Conservation (phyloP, 2,888 invertebrate species). For the Diplazon laetatorius region DNA sequence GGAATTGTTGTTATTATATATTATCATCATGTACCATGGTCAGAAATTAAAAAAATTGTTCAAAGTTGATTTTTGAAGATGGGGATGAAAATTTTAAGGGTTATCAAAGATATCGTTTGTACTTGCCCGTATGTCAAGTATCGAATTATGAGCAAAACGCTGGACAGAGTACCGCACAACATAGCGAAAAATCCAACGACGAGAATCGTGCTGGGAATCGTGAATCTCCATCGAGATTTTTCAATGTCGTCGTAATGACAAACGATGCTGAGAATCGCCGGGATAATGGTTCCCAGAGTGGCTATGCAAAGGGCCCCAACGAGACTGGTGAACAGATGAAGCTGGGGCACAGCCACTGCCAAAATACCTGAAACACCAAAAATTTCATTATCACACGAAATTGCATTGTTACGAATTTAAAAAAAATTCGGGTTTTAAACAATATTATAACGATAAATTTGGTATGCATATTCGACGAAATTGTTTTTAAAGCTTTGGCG, state of each 20-base stretch:
- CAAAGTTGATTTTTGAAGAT: not conserved
- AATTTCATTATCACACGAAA: not conserved
- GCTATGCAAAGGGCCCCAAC: slow-evolving; percentile 71
- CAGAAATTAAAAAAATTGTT: no score
- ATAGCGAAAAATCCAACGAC: slow-evolving; percentile 65
- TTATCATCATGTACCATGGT: no score
- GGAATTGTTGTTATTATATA: no score
- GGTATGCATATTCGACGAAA: no score
- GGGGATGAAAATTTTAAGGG: no score
- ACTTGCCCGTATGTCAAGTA: slow-evolving; percentile 67
- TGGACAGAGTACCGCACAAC: slow-evolving; percentile 65
- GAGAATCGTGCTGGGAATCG: slow-evolving; percentile 65
- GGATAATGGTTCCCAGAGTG: slow-evolving; percentile 71
- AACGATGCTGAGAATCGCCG: slow-evolving; percentile 69
- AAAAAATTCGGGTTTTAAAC: no score
- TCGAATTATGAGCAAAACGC: slow-evolving; percentile 60
- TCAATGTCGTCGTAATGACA: slow-evolving; percentile 69
- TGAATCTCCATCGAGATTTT: slow-evolving; percentile 70
- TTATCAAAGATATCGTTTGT: not conserved
- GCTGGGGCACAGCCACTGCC: slow-evolving; percentile 69
- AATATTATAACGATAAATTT: no score
- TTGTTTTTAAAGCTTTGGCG: no score
- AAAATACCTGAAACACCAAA: slow-evolving; percentile 68
- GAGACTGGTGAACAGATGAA: slow-evolving; percentile 71
- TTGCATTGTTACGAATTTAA: no score